These are phyloP conservation scores for Trididemnum miniatum DNA, from an alignment of 23 tunicate genomes.

Conservation along the genomic window DNA sequence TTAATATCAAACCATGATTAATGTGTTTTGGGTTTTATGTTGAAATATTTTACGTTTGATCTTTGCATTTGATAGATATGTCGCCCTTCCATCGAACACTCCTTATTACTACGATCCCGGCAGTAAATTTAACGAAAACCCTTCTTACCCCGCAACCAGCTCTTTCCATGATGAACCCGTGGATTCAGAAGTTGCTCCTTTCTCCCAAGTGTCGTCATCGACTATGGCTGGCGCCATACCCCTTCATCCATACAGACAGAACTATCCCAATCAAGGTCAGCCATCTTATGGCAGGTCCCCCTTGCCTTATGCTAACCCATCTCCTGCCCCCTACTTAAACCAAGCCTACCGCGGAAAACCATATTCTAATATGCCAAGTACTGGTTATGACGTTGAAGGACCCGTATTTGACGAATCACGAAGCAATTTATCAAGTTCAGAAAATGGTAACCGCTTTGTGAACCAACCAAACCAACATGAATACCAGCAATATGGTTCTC, in stretches of 20 bases:
- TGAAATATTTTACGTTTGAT: no score
- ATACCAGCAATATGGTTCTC: constrained; percentile 35
- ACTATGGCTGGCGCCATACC: background rate
- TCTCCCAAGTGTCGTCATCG: constrained; percentile 43
- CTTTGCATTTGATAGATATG: background rate
- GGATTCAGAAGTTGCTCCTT: constrained; percentile 37
- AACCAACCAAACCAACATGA: constrained; percentile 20
- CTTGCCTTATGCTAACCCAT: background rate
- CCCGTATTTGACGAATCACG: constrained; percentile 52
- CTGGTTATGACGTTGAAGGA: constrained; percentile 30
- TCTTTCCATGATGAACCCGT: constrained; percentile 43
- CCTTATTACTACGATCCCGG: constrained; percentile 83
- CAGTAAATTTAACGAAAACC: constrained; percentile 41
- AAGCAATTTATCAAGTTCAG: constrained; percentile 67
- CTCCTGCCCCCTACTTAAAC: constrained; percentile 21
- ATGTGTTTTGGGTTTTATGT: no score
- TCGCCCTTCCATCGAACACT: constrained; percentile 27
- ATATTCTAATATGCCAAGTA: constrained; percentile 62
- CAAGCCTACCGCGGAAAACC: constrained; percentile 43
- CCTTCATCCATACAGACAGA: background rate
- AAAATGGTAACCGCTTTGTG: constrained; percentile 39
- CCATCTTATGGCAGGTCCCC: constrained; percentile 14
- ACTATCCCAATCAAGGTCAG: constrained; percentile 15
- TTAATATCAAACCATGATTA: no score
- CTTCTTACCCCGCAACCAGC: background rate